Base-by-base conservation (phyloP, 1,140 invertebrate species). In the Diuraphis noxia region DNA sequence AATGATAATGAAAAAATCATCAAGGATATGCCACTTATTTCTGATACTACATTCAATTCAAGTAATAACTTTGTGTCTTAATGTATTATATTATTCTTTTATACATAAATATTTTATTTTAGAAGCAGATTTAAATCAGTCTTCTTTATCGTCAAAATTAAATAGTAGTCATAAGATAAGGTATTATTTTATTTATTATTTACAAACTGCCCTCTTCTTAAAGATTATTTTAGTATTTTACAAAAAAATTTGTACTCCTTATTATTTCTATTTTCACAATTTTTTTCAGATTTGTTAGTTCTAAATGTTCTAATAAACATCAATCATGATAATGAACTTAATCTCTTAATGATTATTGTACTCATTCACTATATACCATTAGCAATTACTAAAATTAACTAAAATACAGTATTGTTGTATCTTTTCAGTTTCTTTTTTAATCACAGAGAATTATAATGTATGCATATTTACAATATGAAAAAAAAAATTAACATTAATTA, bases 111-210 rank as follows among this genome's bases (percentile, higher is more conserved):
- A 49, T 56, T 87, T 63, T 88, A 40, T 63, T 90, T 43, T n/a
- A 91, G 89, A 91, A 91, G 43, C 72, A 36, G 89, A 90, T 90
- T 46, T 46, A 38, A 90, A 49, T 49, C 89, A 91, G 81, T 91
- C 77, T 19, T 36, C 89, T 17, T 5, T n/a, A 43, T 72, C 88
- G 40, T 52, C 89, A 81, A 91, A 81, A 91, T 91, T 82, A 30
- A 91, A 81, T n/a, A 82, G 25, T 40, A 82, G 77, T 41, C 89
- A 91, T 91, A 91, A 91, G 82, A 91, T 91, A 91, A 91, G 89
- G 89, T 91, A 91, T 41, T 40, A 72, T 72, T 72, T 63, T n/a
- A 72, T n/a, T n/a, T 72, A 63, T 63, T 34, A n/a, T 72, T 5
- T n/a, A 10, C 13, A 17, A n/a, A 63, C 56, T 63, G n/a, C 56